phyloP scores from a whole-genome alignment of 2,113 vertebrate genomes.

The Ciconia stormi region DNA sequence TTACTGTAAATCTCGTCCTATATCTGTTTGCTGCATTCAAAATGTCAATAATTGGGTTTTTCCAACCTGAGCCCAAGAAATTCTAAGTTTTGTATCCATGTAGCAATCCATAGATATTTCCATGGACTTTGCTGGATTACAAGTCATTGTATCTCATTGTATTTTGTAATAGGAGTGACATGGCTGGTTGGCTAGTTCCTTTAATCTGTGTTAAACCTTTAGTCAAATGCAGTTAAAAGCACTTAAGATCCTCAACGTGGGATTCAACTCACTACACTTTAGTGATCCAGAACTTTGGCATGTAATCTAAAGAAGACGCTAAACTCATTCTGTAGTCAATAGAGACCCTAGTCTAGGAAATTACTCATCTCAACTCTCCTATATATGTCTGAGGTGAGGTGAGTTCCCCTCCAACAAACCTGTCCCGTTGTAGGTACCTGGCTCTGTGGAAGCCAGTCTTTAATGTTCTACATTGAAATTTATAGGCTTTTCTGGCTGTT shows the following conservation, averaged over 20 bases:
- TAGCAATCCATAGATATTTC: neutral
- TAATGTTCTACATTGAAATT: neutral
- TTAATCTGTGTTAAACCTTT: neutral
- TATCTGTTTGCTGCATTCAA: neutral
- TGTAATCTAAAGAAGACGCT: neutral
- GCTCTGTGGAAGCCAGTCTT: neutral
- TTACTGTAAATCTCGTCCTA: neutral
- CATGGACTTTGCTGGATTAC: neutral
- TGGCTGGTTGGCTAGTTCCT: neutral
- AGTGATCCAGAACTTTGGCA: neutral
- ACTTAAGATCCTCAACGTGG: neutral
- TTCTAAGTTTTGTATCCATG: neutral
- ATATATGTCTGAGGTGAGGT: neutral
- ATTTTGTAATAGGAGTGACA: neutral
- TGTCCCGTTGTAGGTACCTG: neutral
- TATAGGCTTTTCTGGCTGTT: neutral
- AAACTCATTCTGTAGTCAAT: neutral
- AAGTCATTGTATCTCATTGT: neutral
- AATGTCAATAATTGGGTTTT: neutral
- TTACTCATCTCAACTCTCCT: accelerated
- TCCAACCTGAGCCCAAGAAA: neutral
- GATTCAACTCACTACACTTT: neutral
- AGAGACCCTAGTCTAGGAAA: neutral
- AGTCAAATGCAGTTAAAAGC: neutral
- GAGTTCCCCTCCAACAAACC: neutral